phyloP scores from a whole-genome alignment of 2,797 vertebrate species.

The Silurus lanzhouensis region DNA sequence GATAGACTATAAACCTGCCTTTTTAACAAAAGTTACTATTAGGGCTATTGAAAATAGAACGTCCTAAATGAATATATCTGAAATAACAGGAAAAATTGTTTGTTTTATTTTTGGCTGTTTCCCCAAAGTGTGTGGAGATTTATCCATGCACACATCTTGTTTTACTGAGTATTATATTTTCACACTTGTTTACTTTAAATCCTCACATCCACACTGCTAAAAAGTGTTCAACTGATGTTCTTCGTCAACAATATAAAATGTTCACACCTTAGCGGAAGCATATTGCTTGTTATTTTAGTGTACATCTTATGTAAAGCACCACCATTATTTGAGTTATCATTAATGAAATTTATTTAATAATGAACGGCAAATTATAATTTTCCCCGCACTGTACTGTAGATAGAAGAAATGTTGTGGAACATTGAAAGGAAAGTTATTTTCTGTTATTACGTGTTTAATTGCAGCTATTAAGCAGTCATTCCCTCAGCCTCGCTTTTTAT shows the following conservation, averaged over 20 bases:
- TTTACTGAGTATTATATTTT: not conserved
- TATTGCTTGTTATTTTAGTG: not conserved
- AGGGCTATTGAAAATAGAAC: not conserved
- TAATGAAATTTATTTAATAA: not conserved
- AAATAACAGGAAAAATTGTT: not conserved
- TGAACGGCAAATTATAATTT: not conserved
- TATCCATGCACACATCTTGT: not conserved
- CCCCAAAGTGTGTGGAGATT: not conserved
- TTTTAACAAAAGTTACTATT: not conserved
- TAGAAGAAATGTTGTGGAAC: not conserved
- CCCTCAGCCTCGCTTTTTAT: not conserved
- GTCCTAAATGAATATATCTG: not conserved
- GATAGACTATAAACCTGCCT: not conserved
- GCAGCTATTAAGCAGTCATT: not conserved
- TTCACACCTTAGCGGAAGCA: not conserved
- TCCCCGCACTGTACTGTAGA: not conserved
- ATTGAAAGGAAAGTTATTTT: not conserved
- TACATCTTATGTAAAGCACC: not conserved
- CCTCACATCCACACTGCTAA: not conserved
- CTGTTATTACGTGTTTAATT: not conserved
- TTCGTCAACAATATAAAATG: not conserved
- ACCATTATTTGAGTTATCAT: not conserved
- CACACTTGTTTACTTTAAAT: not conserved
- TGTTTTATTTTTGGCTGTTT: not conserved
- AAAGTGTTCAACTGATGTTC: not conserved